Evolutionary conservation across 2,888 invertebrate genomes (phyloP).

Genomic region (Elegia similella): DNA sequence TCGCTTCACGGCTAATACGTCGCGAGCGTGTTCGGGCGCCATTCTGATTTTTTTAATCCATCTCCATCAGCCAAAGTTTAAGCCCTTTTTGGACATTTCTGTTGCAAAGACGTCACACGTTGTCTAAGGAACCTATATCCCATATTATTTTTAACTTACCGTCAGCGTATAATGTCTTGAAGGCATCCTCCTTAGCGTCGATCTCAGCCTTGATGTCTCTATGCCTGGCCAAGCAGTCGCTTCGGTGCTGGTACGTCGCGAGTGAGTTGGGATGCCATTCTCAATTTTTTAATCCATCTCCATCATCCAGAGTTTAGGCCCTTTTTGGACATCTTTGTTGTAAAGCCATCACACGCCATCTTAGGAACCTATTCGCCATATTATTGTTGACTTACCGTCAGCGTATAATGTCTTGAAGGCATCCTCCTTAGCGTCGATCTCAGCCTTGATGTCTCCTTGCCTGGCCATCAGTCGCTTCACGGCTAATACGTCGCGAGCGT

Average conservation of each 20-base stretch:
- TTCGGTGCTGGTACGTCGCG: conserved; percentile 95
- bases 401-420: conserved; percentile 59
- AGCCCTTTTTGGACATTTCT: conserved; percentile 35
- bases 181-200: conserved; percentile 90
- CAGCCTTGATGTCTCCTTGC: conserved; percentile 82
- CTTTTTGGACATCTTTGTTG: too few relatives aligned
- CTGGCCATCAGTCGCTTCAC: conserved; percentile 92
- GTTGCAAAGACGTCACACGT: too few relatives aligned
- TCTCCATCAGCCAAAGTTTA: too few relatives aligned
- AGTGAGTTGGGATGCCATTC: conserved; percentile 95
- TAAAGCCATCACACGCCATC: too few relatives aligned
- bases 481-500: conserved; percentile 93
- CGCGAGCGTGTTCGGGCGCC: conserved; percentile 93
- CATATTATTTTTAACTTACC: background rate
- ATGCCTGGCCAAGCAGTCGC: conserved; percentile 90
- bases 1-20: conserved; percentile 94
- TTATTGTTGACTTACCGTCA: too few relatives aligned
- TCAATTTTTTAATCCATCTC: too few relatives aligned
- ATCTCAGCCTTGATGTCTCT: conserved; percentile 94
- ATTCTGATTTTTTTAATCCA: conserved; percentile 86
- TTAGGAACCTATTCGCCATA: too few relatives aligned
- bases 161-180: conserved; percentile 87
- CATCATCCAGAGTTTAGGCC: too few relatives aligned
- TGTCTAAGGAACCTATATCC: too few relatives aligned
- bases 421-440: conserved; percentile 93